Base-by-base conservation (phyloP, 2,888 invertebrate species). In the Branchellion lobata region DNA sequence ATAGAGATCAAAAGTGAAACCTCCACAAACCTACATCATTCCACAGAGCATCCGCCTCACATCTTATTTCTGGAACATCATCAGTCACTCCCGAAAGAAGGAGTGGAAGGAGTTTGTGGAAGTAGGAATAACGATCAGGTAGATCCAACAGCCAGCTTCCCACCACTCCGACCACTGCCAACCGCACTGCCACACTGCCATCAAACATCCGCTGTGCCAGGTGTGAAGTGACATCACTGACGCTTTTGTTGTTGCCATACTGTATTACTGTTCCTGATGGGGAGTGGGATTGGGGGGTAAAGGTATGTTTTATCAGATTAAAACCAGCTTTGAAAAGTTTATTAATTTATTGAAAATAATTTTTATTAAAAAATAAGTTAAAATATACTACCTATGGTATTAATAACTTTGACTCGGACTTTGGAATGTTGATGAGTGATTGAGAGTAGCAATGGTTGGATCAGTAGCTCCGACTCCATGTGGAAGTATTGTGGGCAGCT, bases 161-260 rank as follows among this genome's bases (percentile, higher is more conserved):
- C 0, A 93, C 92, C 83, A 79, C 80, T 31, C 91, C 88, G 0
- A 92, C 92, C 1, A 94, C 92, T 83, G 93, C 92, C 82, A 86
- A 88, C 71, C 96, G 90, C 0, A 96, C 95, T 80, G 90, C 88
- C 0, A 92, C 91, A 85, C 92, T 92, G 84, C 92, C 91, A 89
- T 96, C 96, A 90, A 96, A 95, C 2, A 95, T 87, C 83, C 93
- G 90, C 84, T 94, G 94, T 0, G 94, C 94, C 86, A 96, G 89
- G n/a, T 93, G 92, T 0, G 91, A 91, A 31, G 93, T 90, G 0
- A 92, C 91, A 79, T 92, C 89, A 81, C 93, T 92, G 82, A 94
- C 90, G 61, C 90, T 90, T 85, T 92, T 93, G 0, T 90, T 91
- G 76, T 91, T 91, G 1, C 93, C 92, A 83, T 92, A 91, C 83